Base-by-base conservation (phyloP, 2,797 vertebrate genomes). In the Mustela erminea region DNA sequence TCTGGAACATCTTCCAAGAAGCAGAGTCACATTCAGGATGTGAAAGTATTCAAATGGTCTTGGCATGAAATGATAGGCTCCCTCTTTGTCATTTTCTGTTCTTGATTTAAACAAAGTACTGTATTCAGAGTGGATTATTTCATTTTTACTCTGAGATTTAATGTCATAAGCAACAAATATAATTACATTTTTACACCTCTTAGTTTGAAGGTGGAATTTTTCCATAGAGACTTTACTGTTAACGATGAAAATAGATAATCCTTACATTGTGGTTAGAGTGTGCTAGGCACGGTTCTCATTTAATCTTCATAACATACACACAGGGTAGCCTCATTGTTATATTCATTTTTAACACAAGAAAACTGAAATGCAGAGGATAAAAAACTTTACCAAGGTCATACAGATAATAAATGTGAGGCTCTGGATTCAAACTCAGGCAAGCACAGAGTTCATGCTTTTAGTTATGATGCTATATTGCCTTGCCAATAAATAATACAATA, bases 51-150 rank as follows among this genome's bases (percentile, higher is more conserved):
- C 81, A 90, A 12, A 84, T 70, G 20, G 91, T 77, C 7, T 64
- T 81, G 38, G 41, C 49, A 27, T 35, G 66, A 46, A 70, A 68
- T 38, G 29, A 85, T 52, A 46, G 14, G 60, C n/a, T 84, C 49
- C 23, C 27, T 87, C 14, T 74, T 27, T n/a, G 43, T 64, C 27
- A n/a, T 58, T 74, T 77, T 66, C 8, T 91, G 52, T 66, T 93
- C 82, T 93, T 68, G 23, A 95, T 84, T 94, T 87, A 86, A 94
- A 91, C 18, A 90, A 81, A 96, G 46, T 83, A 46, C 10, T 41
- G 41, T 80, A 68, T 74, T 85, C 32, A 46, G 49, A 23, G 12
- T 38, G 82, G 46, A 58, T 70, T 84, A 92, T 60, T 82, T 46
- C 15, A 75, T 3, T 46, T 77, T 41, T 84, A 64, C 32, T 41